Evolutionary conservation across 2,888 invertebrate genomes (phyloP).

Genomic region (Tuberolachnus salignus): DNA sequence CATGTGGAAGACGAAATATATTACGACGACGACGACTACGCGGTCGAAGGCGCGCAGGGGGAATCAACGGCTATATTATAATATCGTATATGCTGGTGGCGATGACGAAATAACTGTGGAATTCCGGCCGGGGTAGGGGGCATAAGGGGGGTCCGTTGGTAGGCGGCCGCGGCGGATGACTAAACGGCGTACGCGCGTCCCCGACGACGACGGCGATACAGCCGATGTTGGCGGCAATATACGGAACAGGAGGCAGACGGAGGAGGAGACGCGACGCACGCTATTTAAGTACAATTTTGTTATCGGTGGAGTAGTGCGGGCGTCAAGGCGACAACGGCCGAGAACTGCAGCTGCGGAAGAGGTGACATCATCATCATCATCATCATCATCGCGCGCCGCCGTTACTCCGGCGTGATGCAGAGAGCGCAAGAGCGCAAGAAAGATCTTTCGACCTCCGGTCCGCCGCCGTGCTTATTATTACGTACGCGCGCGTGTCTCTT

Average conservation of each 20-base stretch:
- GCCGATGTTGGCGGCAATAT: no score
- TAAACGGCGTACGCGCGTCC: not conserved
- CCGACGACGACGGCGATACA: not conserved
- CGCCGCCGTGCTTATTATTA: not conserved
- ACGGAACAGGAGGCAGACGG: not conserved
- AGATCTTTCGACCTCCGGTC: slow-evolving; percentile 32
- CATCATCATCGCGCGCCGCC: slow-evolving; percentile 24
- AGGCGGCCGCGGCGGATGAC: slow-evolving; percentile 4
- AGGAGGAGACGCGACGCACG: not conserved
- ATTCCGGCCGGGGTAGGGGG: not conserved
- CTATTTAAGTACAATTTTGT: slow-evolving; percentile 8
- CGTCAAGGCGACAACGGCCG: slow-evolving; percentile 7
- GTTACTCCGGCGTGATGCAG: not conserved
- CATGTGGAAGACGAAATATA: slow-evolving; percentile 37
- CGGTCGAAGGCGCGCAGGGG: not conserved
- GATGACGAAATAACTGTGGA: slow-evolving; percentile 45
- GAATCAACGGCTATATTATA: slow-evolving; percentile 19
- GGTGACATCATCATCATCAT: slow-evolving; percentile 49
- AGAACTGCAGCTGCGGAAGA: slow-evolving; percentile 1
- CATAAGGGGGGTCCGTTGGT: not conserved
- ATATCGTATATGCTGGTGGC: slow-evolving; percentile 7
- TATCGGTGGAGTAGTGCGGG: slow-evolving; percentile 13
- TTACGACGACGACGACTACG: not conserved
- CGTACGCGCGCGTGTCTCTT: not conserved
- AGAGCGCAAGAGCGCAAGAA: slow-evolving; percentile 1